phyloP scores from a whole-genome alignment of 2,797 vertebrate species.

The Salmo trutta region DNA sequence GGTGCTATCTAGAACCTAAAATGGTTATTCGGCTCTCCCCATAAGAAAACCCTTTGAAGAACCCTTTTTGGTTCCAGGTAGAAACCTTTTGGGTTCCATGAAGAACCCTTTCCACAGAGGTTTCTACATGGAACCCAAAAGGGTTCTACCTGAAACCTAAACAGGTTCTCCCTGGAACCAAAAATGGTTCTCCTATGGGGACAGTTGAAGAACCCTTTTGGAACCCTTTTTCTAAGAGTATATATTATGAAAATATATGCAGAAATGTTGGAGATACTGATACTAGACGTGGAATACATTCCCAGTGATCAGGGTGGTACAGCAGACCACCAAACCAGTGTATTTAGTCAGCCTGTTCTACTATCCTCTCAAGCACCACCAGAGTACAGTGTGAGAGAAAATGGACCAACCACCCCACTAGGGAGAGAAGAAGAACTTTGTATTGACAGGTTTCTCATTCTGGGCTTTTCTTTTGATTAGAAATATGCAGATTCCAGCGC shows the following conservation, averaged over 20 bases:
- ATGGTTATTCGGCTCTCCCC: too few species aligned
- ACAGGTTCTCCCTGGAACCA: too few species aligned
- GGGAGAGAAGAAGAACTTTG: background rate
- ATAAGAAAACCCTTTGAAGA: too few species aligned
- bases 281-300: background rate
- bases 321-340: background rate
- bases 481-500: conserved; percentile 13
- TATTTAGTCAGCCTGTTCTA: background rate
- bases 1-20: too few species aligned
- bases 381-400: background rate
- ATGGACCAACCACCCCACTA: background rate
- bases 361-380: background rate
- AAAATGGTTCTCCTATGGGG: too few species aligned
- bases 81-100: too few species aligned
- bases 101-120: too few species aligned
- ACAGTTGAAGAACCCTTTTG: too few species aligned
- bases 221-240: background rate
- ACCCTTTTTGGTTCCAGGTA: too few species aligned
- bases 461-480: conserved; percentile 21
- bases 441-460: conserved; percentile 10
- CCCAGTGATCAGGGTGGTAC: background rate
- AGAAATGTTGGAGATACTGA: background rate
- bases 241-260: too few species aligned
- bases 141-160: too few species aligned
- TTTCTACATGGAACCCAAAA: too few species aligned